Evolutionary conservation across 2,888 invertebrate genomes (phyloP).

Genomic region (Malacosoma neustria): DNA sequence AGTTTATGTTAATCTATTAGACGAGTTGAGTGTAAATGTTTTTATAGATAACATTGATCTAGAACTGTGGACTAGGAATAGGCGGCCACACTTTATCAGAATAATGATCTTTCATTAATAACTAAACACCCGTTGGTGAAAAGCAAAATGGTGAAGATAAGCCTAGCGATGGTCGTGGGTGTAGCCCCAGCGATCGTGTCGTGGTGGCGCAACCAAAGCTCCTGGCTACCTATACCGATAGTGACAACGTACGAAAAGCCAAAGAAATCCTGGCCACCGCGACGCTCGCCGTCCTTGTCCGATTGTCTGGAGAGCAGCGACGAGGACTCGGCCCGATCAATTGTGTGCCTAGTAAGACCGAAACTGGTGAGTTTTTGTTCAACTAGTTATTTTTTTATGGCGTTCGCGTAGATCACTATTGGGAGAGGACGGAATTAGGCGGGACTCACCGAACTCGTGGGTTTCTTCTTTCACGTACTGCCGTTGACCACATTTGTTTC

Average conservation of each 20-base stretch:
- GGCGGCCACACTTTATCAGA: not conserved
- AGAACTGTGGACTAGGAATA: too few species aligned
- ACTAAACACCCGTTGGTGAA: not conserved
- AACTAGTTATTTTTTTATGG: too few species aligned
- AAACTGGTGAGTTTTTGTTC: constrained; percentile 59
- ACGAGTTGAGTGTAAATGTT: too few species aligned
- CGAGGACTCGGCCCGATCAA: constrained; percentile 60
- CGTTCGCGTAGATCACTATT: too few species aligned
- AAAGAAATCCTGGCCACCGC: constrained; percentile 43
- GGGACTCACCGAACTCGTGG: too few species aligned
- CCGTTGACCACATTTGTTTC: too few species aligned
- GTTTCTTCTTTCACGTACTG: too few species aligned
- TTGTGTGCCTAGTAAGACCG: constrained; percentile 63
- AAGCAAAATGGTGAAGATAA: constrained; percentile 54
- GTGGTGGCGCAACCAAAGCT: constrained; percentile 60
- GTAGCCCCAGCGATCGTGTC: constrained; percentile 68
- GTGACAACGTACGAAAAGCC: constrained; percentile 36
- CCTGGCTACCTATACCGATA: constrained; percentile 37
- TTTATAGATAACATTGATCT: too few species aligned
- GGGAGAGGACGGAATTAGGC: too few species aligned
- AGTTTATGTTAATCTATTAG: too few species aligned
- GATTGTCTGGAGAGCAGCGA: constrained; percentile 67
- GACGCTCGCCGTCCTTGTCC: constrained; percentile 60
- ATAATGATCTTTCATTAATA: not conserved
- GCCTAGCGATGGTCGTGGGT: constrained; percentile 68